phyloP scores from a whole-genome alignment of 1,140 invertebrate genomes.

The Phthorimaea operculella region DNA sequence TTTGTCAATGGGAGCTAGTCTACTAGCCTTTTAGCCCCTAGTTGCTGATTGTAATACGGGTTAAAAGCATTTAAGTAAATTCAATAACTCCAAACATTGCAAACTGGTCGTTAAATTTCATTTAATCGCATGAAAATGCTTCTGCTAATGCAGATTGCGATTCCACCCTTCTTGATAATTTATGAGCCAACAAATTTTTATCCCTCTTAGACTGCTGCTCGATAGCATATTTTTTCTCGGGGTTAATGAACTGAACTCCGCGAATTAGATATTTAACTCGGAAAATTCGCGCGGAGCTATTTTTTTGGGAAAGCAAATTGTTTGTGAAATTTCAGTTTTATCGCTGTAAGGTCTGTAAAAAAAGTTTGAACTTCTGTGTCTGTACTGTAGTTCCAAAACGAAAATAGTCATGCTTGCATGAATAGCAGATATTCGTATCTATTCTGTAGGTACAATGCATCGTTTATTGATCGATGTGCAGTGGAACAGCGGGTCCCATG shows the following conservation, averaged over 20 bases:
- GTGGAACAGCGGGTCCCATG: conserved; percentile 10
- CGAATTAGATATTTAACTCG: conserved; percentile 24
- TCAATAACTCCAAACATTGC: conserved; percentile 59
- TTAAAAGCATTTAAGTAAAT: conserved; percentile 52
- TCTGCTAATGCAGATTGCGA: conserved; percentile 64
- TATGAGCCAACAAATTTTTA: conserved; percentile 63
- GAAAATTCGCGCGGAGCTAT: background rate
- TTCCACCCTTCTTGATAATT: conserved; percentile 53
- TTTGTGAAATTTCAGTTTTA: background rate
- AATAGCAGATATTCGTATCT: too few species aligned
- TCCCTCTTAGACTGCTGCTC: conserved; percentile 53
- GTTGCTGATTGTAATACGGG: conserved; percentile 13
- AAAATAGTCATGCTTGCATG: too few species aligned
- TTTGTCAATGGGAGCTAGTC: too few species aligned
- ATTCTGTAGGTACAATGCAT: conserved; percentile 6
- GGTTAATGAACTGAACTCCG: conserved; percentile 47
- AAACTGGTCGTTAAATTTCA: conserved; percentile 60
- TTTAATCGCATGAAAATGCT: conserved; percentile 63
- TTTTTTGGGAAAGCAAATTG: background rate
- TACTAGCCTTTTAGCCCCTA: too few species aligned
- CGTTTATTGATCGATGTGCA: conserved; percentile 14
- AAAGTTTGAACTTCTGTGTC: background rate
- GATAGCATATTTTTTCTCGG: conserved; percentile 45
- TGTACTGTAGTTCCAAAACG: background rate
- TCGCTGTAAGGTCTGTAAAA: background rate